Evolutionary conservation across 2,113 vertebrate genomes (phyloP).

Genomic region (Promerops cafer): DNA sequence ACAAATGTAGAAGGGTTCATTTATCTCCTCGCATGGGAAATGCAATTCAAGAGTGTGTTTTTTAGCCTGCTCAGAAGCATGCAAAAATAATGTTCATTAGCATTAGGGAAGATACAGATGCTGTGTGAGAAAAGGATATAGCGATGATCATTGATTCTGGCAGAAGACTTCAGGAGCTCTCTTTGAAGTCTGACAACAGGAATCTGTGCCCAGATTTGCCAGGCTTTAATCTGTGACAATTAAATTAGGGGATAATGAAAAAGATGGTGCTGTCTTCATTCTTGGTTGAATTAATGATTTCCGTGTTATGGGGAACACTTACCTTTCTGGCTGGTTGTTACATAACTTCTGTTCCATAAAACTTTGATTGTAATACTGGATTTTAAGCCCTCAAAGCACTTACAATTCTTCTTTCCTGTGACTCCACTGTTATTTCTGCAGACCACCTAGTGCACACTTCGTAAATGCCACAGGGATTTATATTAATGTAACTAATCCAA

Average conservation of each 20-base stretch:
- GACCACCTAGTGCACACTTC: not conserved
- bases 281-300: slow-evolving; percentile 6
- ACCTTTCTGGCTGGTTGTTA: not conserved
- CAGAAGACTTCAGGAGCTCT: slow-evolving; percentile 52
- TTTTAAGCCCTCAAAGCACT: not conserved
- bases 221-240: slow-evolving; percentile 52
- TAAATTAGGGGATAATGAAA: slow-evolving; percentile 40
- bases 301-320: not conserved
- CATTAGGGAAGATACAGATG: slow-evolving; percentile 13
- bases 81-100: slow-evolving; percentile 48
- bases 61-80: slow-evolving; percentile 11
- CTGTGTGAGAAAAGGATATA: not conserved
- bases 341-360: not conserved
- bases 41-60: slow-evolving; percentile 1
- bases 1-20: slow-evolving; percentile 29
- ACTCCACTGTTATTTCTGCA: not conserved
- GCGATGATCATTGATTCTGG: slow-evolving; percentile 45
- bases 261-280: slow-evolving; percentile 10
- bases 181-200: slow-evolving; percentile 60
- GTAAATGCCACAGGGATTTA: not conserved
- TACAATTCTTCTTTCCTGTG: not conserved
- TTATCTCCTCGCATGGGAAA: not conserved
- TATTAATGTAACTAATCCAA: not conserved
- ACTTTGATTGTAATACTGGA: not conserved
- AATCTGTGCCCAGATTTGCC: slow-evolving; percentile 47